These are phyloP conservation scores for Siniperca scherzeri DNA, from an alignment of 2,797 vertebrate genomes.

Conservation along the genomic window DNA sequence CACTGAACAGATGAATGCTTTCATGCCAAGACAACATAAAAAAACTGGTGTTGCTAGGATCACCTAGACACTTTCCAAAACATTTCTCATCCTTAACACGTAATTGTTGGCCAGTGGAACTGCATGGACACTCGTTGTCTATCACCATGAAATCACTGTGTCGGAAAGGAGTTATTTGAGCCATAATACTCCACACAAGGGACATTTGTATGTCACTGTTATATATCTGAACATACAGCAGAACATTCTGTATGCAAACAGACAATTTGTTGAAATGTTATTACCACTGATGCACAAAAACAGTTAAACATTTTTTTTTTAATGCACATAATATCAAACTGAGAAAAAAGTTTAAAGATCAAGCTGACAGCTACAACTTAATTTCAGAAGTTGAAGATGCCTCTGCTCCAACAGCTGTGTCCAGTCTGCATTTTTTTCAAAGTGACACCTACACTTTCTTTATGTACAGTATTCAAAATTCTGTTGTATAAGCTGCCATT, in stretches of 20 bases:
- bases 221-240: conserved; percentile 14
- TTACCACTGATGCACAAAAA: conserved; percentile 7
- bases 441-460: neutral
- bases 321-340: neutral
- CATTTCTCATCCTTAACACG: neutral
- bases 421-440: neutral
- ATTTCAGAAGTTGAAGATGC: neutral
- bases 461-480: neutral
- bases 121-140: neutral
- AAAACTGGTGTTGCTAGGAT: neutral
- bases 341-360: neutral
- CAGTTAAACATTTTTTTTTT: neutral
- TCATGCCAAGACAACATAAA: conserved; percentile 35
- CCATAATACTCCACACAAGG: neutral
- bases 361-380: neutral
- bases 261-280: conserved; percentile 28
- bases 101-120: conserved; percentile 4
- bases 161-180: conserved; percentile 1
- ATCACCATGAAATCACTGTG: neutral
- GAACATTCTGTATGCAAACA: conserved; percentile 30
- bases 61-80: neutral
- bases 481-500: conserved; percentile 6
- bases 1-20: neutral
- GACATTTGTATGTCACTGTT: neutral
- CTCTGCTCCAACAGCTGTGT: neutral